phyloP scores from a whole-genome alignment of 2,888 invertebrate species.

The Chalcis sispes region DNA sequence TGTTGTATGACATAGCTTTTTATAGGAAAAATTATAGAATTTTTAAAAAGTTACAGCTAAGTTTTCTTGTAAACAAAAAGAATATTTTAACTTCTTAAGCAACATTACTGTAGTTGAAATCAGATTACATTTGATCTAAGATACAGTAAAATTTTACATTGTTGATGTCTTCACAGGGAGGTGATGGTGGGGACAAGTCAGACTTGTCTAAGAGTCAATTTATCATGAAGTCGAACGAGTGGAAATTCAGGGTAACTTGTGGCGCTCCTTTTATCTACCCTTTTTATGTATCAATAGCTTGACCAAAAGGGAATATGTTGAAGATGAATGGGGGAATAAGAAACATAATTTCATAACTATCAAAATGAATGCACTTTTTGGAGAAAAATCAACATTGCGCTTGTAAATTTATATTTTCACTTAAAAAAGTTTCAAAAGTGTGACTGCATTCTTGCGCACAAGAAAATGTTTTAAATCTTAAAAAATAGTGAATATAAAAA shows the following conservation, averaged over 20 bases:
- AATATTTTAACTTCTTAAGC: constrained; percentile 25
- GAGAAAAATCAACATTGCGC: constrained; percentile 25
- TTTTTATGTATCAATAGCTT: constrained; percentile 64
- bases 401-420: constrained; percentile 45
- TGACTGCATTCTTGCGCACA: constrained; percentile 13
- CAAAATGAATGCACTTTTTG: constrained; percentile 31
- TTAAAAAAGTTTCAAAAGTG: constrained; percentile 26
- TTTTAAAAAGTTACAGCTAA: constrained; percentile 39
- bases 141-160: constrained; percentile 60
- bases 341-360: constrained; percentile 23
- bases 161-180: constrained; percentile 75
- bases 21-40: constrained; percentile 28
- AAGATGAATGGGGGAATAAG: constrained; percentile 23
- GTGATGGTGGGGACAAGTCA: constrained; percentile 77
- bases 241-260: constrained; percentile 83
- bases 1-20: constrained; percentile 29
- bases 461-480: constrained; percentile 1
- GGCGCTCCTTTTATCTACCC: constrained; percentile 66
- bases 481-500: background rate
- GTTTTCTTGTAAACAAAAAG: constrained; percentile 11
- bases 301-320: constrained; percentile 54
- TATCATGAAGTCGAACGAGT: constrained; percentile 80
- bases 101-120: constrained; percentile 17
- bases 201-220: constrained; percentile 76
- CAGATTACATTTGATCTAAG: constrained; percentile 12